Evolutionary conservation across 2,888 invertebrate genomes (phyloP).

Genomic region (Schizotus pectinicornis): DNA sequence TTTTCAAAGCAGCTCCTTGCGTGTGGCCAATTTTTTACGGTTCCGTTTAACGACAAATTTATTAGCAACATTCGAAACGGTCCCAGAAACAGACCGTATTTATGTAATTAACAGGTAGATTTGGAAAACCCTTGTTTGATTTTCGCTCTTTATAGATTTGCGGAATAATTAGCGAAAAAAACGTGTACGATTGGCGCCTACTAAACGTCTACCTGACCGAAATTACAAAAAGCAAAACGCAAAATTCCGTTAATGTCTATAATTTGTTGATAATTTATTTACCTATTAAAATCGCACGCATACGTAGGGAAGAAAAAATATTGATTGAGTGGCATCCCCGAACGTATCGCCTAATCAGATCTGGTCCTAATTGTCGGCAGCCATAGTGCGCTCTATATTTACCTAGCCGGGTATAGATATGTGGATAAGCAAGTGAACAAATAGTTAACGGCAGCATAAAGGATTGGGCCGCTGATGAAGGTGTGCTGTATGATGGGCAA

Average conservation of each 20-base stretch:
- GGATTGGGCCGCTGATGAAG: constrained; percentile 1
- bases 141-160: no score
- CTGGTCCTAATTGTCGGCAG: no score
- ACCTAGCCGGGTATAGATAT: constrained; percentile 15
- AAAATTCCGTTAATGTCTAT: no score
- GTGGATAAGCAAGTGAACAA: constrained; percentile 3
- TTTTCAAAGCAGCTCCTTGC: constrained; percentile 14
- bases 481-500: constrained; percentile 27
- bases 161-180: no score
- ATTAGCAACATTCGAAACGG: background rate
- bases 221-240: no score
- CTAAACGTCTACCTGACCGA: no score
- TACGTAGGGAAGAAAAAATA: background rate
- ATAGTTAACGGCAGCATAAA: background rate
- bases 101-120: no score
- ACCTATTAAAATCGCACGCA: background rate
- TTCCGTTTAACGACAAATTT: constrained; percentile 13
- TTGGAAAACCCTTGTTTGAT: no score
- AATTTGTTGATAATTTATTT: constrained; percentile 2
- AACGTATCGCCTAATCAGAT: no score
- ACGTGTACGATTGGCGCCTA: no score
- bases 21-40: constrained; percentile 12
- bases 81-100: no score
- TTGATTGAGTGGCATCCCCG: no score
- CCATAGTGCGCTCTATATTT: constrained; percentile 14